Base-by-base conservation (phyloP, 2,888 invertebrate species). In the Xestia c-nigrum region DNA sequence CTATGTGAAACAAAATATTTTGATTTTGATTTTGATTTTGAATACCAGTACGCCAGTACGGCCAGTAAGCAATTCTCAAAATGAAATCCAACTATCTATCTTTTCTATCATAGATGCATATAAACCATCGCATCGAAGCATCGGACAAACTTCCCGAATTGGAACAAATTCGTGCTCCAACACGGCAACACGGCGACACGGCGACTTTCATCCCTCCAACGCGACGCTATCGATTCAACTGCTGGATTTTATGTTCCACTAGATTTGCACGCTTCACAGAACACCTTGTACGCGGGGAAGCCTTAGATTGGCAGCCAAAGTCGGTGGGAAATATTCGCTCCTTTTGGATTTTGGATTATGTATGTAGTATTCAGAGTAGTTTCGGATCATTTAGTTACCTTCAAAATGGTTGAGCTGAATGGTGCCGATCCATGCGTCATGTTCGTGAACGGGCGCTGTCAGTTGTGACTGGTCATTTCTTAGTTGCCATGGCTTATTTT, bases 211-310 rank as follows among this genome's bases (percentile, higher is more conserved):
- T 67, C 47, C 38, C 46, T 47, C 31, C 19, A 63, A 57, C 68
- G 31, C 57, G 63, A 61, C 61, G 19, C 24, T 67, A 83, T 83
- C 83, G 83, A 85, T 85, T 76, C 52, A 19, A 47, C 68, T 78
- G 38, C 61, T 55, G 85, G 59, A 52, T 85, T 85, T 82, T 82
- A 82, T 82, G 85, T 72, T 68, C 72, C 47, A 76, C 43, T 81
- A 70, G 67, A 70, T 76, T 76, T 76, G 63, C 67, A 43, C 63
- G 76, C 76, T 75, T 67, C 76, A 68, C 46, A 38, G 59, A 52
- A 38, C 85, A 75, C 9, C 47, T 31, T 75, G 50, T 81, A 63
- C 79, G 57, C 46, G 52, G 24, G 6, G 50, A 31, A 69, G 43
- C 68, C 46, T 74, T 59, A 71, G 46, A 82, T 85, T 67, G 63